A percentile compares a stretch with the other conserved stretches of the same genome.
These are phyloP conservation scores for Drosophila kanekoi DNA, from an alignment of 2,888 invertebrate genomes.

Conservation along the genomic window DNA sequence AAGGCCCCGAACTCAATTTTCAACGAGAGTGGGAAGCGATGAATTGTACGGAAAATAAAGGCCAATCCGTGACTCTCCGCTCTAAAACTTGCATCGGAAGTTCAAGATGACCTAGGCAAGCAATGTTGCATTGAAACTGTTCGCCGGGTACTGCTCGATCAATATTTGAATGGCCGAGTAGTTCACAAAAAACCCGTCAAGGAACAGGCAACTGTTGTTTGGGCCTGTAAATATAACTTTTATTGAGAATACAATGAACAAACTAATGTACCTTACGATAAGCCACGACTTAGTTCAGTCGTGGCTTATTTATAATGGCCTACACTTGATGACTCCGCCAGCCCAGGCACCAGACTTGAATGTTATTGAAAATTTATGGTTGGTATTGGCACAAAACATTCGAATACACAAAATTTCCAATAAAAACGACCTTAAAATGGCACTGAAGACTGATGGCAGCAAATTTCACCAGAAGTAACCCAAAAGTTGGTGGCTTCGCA, in stretches of 20 bases:
- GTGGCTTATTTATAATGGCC: not conserved
- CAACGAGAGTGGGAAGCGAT: too few relatives aligned
- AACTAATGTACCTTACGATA: not conserved
- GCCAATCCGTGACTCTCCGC: too few relatives aligned
- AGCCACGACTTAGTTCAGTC: too few relatives aligned
- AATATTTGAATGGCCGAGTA: not conserved
- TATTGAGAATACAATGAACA: too few relatives aligned
- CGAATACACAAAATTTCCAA: not conserved
- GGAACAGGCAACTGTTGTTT: not conserved
- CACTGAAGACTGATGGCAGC: not conserved
- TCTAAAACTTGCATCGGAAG: too few relatives aligned
- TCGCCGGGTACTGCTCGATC: not conserved
- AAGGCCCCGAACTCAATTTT: too few relatives aligned
- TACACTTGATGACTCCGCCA: not conserved
- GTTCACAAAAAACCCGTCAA: too few relatives aligned
- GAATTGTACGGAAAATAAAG: too few relatives aligned
- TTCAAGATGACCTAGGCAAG: too few relatives aligned
- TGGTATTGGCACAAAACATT: not conserved
- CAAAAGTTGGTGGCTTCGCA: too few relatives aligned
- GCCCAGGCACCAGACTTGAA: not conserved
- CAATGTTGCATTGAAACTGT: not conserved
- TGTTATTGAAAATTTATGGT: not conserved
- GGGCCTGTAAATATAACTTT: not conserved
- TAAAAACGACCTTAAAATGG: not conserved
- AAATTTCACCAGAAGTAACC: too few relatives aligned